These are phyloP conservation scores for Cepaea hortensis DNA, from an alignment of 2,888 invertebrate species.

Conservation along the genomic window DNA sequence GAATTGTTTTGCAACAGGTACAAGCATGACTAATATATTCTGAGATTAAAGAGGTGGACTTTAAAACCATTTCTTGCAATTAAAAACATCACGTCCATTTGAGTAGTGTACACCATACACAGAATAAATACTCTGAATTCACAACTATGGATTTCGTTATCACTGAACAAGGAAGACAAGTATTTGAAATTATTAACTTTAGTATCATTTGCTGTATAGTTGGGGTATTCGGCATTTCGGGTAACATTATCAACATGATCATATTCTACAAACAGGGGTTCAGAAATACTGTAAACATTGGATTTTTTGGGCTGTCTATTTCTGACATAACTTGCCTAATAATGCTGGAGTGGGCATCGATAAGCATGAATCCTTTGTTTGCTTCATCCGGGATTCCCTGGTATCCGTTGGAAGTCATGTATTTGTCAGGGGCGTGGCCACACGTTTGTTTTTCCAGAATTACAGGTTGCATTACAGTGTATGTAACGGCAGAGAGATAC, in stretches of 20 bases:
- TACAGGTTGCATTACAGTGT: conserved; percentile 21
- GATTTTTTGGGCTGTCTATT: conserved; percentile 17
- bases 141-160: neutral
- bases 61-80: no score
- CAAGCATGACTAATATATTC: no score
- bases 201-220: neutral
- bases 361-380: conserved; percentile 12
- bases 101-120: neutral
- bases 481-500: conserved; percentile 8
- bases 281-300: conserved; percentile 11
- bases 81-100: no score
- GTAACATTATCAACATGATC: conserved; percentile 12
- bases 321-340: neutral
- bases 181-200: conserved; percentile 9
- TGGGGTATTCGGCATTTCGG: neutral
- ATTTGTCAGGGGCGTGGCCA: no score
- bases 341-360: neutral
- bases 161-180: neutral
- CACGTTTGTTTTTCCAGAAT: neutral
- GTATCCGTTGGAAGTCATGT: no score
- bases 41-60: no score
- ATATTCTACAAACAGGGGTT: conserved; percentile 32
- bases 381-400: no score
- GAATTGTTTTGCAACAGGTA: no score
- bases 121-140: no score